Evolutionary conservation across 2,888 invertebrate genomes (phyloP).

Genomic region (Drosophila fungiperda): DNA sequence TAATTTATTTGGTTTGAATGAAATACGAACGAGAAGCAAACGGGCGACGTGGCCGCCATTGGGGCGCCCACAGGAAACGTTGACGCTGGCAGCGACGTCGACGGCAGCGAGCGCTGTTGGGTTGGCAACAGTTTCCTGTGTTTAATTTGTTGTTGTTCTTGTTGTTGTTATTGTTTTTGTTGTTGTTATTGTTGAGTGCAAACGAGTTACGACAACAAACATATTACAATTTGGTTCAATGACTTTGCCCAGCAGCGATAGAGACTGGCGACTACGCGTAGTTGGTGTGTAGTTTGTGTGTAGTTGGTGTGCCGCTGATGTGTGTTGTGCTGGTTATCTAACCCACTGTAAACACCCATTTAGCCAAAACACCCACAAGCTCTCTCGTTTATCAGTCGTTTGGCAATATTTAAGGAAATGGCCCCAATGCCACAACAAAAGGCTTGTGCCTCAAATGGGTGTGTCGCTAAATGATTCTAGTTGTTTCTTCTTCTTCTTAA

Average conservation of each 20-base stretch:
- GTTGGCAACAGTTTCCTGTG: constrained; percentile 80
- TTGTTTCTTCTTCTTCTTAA: constrained; percentile 3
- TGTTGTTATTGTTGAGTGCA: constrained; percentile 63
- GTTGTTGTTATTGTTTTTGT: constrained; percentile 27
- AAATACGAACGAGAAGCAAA: constrained; percentile 74
- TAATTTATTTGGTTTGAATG: constrained; percentile 79
- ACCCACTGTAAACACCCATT: constrained; percentile 60
- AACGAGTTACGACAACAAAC: constrained; percentile 80
- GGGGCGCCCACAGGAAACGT: constrained; percentile 83
- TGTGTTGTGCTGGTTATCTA: constrained; percentile 41
- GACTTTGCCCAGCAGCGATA: constrained; percentile 74
- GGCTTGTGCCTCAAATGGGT: constrained; percentile 53
- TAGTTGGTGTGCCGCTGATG: not conserved
- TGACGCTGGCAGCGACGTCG: constrained; percentile 55
- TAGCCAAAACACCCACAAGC: constrained; percentile 64
- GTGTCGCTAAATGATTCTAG: constrained; percentile 49
- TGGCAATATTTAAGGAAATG: constrained; percentile 42
- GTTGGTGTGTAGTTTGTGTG: not conserved
- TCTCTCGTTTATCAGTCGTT: constrained; percentile 29
- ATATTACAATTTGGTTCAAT: constrained; percentile 80
- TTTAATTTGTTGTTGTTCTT: constrained; percentile 48
- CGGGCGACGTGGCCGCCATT: constrained; percentile 70
- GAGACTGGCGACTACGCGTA: constrained; percentile 13
- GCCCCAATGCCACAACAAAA: constrained; percentile 30
- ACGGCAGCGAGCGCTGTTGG: constrained; percentile 59